These are phyloP conservation scores for Serripes groenlandicus DNA, from an alignment of 2,888 invertebrate species.

Conservation along the genomic window DNA sequence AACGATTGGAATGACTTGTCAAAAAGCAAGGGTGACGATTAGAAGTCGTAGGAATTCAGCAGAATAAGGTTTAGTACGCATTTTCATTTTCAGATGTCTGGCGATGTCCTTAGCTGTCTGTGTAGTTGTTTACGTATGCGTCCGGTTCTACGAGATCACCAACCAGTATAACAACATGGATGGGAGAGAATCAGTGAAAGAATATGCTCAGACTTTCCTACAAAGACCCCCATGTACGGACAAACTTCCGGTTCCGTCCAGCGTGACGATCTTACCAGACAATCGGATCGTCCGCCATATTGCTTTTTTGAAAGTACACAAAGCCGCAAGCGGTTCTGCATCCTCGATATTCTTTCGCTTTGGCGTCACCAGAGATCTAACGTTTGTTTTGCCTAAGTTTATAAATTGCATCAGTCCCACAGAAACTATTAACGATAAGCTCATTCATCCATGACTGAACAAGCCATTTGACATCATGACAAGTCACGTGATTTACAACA, in stretches of 20 bases:
- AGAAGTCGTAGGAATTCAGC: no score
- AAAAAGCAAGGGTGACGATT: no score
- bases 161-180: neutral
- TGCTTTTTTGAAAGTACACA: slow-evolving; percentile 73
- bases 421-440: slow-evolving; percentile 48
- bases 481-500: slow-evolving; percentile 71
- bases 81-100: slow-evolving; percentile 3
- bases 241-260: slow-evolving; percentile 42
- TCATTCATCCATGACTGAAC: slow-evolving; percentile 59
- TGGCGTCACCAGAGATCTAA: slow-evolving; percentile 60
- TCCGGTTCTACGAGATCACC: slow-evolving; percentile 7
- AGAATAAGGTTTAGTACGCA: no score
- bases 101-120: neutral
- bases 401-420: slow-evolving; percentile 62
- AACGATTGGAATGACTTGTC: no score
- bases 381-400: slow-evolving; percentile 67
- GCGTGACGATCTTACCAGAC: slow-evolving; percentile 56
- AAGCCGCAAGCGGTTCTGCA: slow-evolving; percentile 71
- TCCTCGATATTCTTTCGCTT: slow-evolving; percentile 70
- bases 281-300: slow-evolving; percentile 65
- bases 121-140: slow-evolving; percentile 2
- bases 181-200: slow-evolving; percentile 6
- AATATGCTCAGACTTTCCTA: slow-evolving; percentile 35
- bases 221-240: slow-evolving; percentile 43
- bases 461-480: slow-evolving; percentile 69